Evolutionary conservation across 2,888 invertebrate species (phyloP).

Genomic region (Spilarctia lutea): DNA sequence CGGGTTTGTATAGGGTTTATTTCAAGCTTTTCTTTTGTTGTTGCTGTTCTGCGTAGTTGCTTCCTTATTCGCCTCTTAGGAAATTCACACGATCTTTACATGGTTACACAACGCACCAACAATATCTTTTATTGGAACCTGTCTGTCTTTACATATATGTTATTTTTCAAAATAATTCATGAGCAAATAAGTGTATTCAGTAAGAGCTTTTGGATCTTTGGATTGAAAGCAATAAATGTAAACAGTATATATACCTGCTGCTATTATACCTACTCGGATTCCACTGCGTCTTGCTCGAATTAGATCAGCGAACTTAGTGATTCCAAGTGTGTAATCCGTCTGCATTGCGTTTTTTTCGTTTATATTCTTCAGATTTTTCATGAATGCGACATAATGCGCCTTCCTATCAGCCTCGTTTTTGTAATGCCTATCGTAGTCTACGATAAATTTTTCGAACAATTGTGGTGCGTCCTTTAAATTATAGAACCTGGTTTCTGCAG

Average conservation of each 20-base stretch:
- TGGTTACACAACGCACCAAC: too few species aligned
- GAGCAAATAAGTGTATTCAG: too few species aligned
- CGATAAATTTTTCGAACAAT: slow-evolving; percentile 54
- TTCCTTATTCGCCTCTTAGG: too few species aligned
- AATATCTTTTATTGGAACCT: too few species aligned
- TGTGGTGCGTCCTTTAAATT: slow-evolving; percentile 34
- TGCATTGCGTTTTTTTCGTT: slow-evolving; percentile 6
- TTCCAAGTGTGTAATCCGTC: not conserved
- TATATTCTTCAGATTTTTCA: slow-evolving; percentile 5
- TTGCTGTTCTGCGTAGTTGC: too few species aligned
- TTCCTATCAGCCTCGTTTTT: slow-evolving; percentile 50
- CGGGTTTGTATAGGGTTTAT: too few species aligned
- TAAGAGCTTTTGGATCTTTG: too few species aligned
- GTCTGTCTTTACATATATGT: too few species aligned
- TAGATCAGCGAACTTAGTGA: slow-evolving; percentile 7
- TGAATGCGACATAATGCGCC: slow-evolving; percentile 51
- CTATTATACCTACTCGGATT: not conserved
- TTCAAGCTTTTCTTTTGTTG: too few species aligned
- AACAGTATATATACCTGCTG: not conserved
- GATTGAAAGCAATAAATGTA: not conserved
- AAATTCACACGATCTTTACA: too few species aligned
- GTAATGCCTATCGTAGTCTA: slow-evolving; percentile 49
- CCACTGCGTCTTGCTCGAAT: slow-evolving; percentile 12
- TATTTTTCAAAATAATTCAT: too few species aligned
- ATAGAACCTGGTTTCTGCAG: not conserved